phyloP scores from a whole-genome alignment of 2,113 vertebrate genomes.

The Varanus salvator region DNA sequence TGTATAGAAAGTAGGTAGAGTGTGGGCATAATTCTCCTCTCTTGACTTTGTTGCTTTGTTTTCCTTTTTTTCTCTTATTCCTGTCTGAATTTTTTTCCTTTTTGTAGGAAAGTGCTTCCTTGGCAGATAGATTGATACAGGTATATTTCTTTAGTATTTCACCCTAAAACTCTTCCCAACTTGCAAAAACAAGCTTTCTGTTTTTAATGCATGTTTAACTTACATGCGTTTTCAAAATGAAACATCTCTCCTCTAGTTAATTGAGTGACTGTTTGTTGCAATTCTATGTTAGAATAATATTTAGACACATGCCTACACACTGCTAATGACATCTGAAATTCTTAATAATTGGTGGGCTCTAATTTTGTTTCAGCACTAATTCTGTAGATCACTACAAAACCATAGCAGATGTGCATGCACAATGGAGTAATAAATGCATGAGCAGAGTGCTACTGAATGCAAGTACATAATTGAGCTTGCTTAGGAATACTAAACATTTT shows the following conservation, averaged over 20 bases:
- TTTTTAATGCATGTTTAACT: constrained; percentile 77
- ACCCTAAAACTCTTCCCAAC: constrained; percentile 56
- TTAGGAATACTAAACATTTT: constrained; percentile 55
- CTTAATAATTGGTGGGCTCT: constrained; percentile 59
- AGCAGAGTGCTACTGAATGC: constrained; percentile 69
- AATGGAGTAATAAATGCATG: constrained; percentile 80
- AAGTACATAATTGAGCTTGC: constrained; percentile 64
- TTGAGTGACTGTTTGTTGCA: constrained; percentile 56
- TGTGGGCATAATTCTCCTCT: constrained; percentile 82
- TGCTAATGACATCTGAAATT: constrained; percentile 71
- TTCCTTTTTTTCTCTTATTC: constrained; percentile 81
- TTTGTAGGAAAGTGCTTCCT: constrained; percentile 99
- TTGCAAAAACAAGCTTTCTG: constrained; percentile 49
- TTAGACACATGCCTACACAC: constrained; percentile 68
- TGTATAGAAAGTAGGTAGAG: constrained; percentile 77
- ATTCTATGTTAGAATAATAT: constrained; percentile 66
- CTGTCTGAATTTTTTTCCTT: constrained; percentile 89
- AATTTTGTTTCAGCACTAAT: constrained; percentile 70
- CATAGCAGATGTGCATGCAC: constrained; percentile 76
- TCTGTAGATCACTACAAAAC: constrained; percentile 44
- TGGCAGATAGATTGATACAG: constrained; percentile 99
- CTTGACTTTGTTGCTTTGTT: constrained; percentile 76
- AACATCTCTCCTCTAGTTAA: constrained; percentile 62
- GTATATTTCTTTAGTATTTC: constrained; percentile 87
- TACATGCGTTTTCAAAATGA: constrained; percentile 76